phyloP scores from a whole-genome alignment of 2,888 invertebrate genomes.

The Dicroscelio sp. region DNA sequence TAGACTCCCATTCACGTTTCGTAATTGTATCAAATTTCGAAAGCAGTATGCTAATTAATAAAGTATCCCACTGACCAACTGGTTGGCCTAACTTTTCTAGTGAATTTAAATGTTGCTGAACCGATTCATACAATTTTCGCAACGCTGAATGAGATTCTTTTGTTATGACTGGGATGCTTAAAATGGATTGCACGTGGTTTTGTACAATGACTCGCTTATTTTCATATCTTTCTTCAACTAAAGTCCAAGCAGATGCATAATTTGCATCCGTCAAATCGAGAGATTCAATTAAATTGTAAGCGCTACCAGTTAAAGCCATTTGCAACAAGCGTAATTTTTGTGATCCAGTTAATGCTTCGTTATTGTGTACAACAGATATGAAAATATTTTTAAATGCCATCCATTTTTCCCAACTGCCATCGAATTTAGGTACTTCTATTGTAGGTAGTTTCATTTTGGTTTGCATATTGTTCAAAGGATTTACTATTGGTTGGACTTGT shows the following conservation, averaged over 20 bases:
- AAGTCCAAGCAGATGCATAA: not conserved
- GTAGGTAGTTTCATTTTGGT: too few relatives aligned
- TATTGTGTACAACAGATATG: slow-evolving; percentile 18
- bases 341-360: not conserved
- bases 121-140: not conserved
- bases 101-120: not conserved
- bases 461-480: too few relatives aligned
- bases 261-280: not conserved
- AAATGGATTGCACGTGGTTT: not conserved
- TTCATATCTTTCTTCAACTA: slow-evolving; percentile 54
- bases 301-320: slow-evolving; percentile 1
- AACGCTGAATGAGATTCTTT: not conserved
- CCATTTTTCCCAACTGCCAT: slow-evolving; percentile 11
- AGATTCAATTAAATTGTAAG: not conserved
- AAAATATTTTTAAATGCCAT: slow-evolving; percentile 36
- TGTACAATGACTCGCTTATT: slow-evolving; percentile 44
- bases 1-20: slow-evolving; percentile 15
- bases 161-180: not conserved
- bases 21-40: slow-evolving; percentile 18
- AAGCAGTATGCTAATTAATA: not conserved
- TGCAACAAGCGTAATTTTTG: slow-evolving; percentile 5
- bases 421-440: slow-evolving; percentile 8
- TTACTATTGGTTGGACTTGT: too few relatives aligned
- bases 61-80: slow-evolving; percentile 26
- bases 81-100: slow-evolving; percentile 15